phyloP scores from a whole-genome alignment of 2,888 invertebrate genomes.

The Temnothorax ravouxi region DNA sequence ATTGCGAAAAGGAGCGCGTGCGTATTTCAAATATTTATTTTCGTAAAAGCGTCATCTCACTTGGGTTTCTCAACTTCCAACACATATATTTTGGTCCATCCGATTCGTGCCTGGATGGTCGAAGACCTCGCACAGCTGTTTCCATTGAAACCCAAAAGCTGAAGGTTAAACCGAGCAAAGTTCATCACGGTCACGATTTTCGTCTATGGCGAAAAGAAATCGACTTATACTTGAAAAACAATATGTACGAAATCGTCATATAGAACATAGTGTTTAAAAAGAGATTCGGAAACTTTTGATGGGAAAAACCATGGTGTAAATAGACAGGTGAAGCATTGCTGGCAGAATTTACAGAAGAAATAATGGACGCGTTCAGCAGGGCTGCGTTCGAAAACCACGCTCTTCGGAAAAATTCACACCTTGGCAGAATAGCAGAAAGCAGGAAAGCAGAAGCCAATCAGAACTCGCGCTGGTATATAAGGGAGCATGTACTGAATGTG shows the following conservation, averaged over 20 bases:
- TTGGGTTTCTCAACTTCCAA: slow-evolving; percentile 37
- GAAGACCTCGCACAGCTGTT: slow-evolving; percentile 49
- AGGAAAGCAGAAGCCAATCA: no score
- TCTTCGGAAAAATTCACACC: no score
- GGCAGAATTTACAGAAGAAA: no score
- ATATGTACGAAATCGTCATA: not conserved
- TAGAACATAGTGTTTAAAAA: not conserved
- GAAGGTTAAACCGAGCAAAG: not conserved
- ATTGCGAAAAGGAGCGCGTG: slow-evolving; percentile 8
- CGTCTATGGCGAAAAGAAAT: not conserved
- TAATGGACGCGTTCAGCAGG: no score
- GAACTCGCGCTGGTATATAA: no score
- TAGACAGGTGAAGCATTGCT: not conserved
- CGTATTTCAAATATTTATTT: slow-evolving; percentile 35
- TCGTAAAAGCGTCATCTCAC: slow-evolving; percentile 32
- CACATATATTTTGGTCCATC: slow-evolving; percentile 45
- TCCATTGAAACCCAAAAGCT: slow-evolving; percentile 1
- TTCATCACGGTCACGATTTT: not conserved
- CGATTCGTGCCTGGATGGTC: slow-evolving; percentile 23
- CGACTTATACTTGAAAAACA: not conserved
- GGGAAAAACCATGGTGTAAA: no score
- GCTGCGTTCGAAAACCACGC: no score
- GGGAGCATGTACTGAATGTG: no score
- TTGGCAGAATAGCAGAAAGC: no score
- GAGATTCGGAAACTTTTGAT: not conserved